Evolutionary conservation across 2,113 vertebrate genomes (phyloP).

Genomic region (Alexandromys fortis): DNA sequence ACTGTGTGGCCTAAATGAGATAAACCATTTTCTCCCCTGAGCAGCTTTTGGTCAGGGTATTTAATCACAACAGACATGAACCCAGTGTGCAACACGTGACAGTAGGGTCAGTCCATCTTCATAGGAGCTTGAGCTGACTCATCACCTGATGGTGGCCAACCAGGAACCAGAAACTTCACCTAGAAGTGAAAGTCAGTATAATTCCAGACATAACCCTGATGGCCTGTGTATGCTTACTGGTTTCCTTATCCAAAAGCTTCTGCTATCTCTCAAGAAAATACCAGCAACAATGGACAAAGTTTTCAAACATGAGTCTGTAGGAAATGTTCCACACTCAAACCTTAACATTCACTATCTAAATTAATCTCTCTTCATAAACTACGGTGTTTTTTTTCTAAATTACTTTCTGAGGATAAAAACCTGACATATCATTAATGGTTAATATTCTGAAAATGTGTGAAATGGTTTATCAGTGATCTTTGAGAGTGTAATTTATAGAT

Average conservation of each 20-base stretch:
- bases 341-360: neutral
- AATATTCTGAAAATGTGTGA: slow-evolving; percentile 19
- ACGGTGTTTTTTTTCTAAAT: neutral
- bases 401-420: neutral
- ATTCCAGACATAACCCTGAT: neutral
- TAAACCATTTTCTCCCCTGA: neutral
- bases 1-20: neutral
- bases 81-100: neutral
- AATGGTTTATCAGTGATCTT: neutral
- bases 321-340: neutral
- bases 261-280: neutral
- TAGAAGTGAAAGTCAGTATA: neutral
- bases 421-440: neutral
- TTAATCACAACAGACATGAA: neutral
- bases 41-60: neutral
- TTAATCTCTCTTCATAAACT: neutral
- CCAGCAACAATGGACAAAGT: neutral
- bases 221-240: neutral
- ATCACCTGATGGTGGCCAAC: neutral
- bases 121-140: neutral
- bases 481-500: neutral
- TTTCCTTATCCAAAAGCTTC: neutral
- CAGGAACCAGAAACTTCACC: neutral
- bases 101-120: neutral
- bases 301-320: neutral